Base-by-base conservation (phyloP, 2,113 vertebrate genomes). In the Acrocephalus kingi region DNA sequence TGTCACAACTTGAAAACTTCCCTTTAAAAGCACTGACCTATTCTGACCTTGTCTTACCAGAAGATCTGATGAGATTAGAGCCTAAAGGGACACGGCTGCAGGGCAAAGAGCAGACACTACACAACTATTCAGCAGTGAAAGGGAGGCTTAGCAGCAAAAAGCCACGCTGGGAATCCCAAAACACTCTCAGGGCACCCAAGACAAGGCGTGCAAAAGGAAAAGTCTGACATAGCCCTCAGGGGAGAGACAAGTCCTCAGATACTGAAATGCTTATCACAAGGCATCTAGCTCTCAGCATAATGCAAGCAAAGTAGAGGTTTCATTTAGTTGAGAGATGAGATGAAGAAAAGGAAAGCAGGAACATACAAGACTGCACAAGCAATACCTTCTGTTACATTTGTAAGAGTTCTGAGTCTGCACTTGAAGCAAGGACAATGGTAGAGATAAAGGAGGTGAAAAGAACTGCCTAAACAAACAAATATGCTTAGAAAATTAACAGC, bases 1-100 rank as follows among this genome's bases (percentile, higher is more conserved):
- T 92, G n/a, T 52, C 78, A 81, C 64, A 75, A 72, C 61, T 84
- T 75, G 79, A 90, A 93, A 90, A 85, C 73, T 68, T 93, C 72
- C 68, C 48, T 92, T 87, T 87, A 56, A 84, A 96, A 93, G 80
- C 39, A 74, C 30, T 81, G 85, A 84, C 79, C 90, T 72, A 11
- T 72, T 67, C 45, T 86, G 85, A 90, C 87, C 79, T 43, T 88
- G 83, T 62, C 48, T 92, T 63, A 86, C 52, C 72, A 68, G 61
- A 74, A 92, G 88, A 88, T 75, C 52, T 90, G 85, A 92, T 12
- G 24, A 93, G 92, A 92, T 78, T 78, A 81, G 37, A 81, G 83
- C 79, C 83, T 56, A 64, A 87, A 81, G 61, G 72, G 85, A 90
- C 14, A 1, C 30, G 51, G 83, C 83, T 93, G 48, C 85, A 88